These are phyloP conservation scores for Ferrisia virgata DNA, from an alignment of 2,888 invertebrate genomes.

Conservation along the genomic window DNA sequence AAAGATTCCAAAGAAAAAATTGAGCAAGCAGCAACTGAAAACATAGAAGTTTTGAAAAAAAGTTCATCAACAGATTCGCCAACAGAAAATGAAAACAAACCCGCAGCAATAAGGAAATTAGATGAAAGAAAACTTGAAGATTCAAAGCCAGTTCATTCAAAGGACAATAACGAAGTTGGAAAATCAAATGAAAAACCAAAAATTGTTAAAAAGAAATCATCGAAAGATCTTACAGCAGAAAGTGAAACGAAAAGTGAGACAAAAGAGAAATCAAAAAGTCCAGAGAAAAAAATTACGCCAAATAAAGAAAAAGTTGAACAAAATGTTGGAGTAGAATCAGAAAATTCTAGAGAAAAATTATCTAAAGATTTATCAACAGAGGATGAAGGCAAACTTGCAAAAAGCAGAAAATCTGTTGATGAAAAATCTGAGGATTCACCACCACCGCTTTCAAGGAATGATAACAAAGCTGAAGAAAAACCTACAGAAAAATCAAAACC, in stretches of 20 bases:
- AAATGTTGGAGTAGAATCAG: constrained; percentile 31
- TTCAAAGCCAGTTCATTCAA: no score
- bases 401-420: not conserved
- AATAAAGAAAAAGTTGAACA: not conserved
- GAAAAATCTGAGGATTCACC: constrained; percentile 41
- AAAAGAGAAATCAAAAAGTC: not conserved
- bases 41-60: not conserved
- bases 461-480: constrained; percentile 42
- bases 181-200: not conserved
- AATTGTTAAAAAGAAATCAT: not conserved
- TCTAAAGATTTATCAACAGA: not conserved
- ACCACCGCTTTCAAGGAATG: constrained; percentile 37
- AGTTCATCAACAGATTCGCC: constrained; percentile 25
- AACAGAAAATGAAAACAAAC: constrained; percentile 33
- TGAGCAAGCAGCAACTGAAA: constrained; percentile 22
- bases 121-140: no score
- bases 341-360: constrained; percentile 24
- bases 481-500: not conserved
- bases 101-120: not conserved
- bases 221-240: constrained; percentile 39
- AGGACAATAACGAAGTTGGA: constrained; percentile 19
- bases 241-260: not conserved
- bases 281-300: not conserved
- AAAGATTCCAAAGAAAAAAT: constrained; percentile 16
- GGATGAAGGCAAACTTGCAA: not conserved